A percentile compares a stretch with the other conserved stretches of the same genome.
Evolutionary conservation across 2,797 vertebrate genomes (phyloP).

Genomic region (Scleropages formosus): DNA sequence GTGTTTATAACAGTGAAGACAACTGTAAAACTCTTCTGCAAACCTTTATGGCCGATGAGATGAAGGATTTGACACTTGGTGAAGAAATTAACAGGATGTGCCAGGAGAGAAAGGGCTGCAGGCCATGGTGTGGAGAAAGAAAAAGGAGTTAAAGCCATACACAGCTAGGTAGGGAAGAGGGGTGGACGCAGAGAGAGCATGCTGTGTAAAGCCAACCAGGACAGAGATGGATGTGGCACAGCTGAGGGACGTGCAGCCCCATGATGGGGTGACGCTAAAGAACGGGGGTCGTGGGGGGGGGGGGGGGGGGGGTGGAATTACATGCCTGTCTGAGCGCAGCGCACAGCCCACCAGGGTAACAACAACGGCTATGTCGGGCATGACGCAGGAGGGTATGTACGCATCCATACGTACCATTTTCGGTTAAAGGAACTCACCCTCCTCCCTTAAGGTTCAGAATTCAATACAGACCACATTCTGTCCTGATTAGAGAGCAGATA

Average conservation of each 20-base stretch:
- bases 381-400: no score
- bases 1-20: no score
- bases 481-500: neutral
- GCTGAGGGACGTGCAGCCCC: slow-evolving; percentile 10
- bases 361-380: neutral
- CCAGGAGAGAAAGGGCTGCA: neutral
- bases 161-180: neutral
- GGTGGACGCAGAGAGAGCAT: neutral
- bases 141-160: neutral
- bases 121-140: neutral
- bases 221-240: slow-evolving; percentile 30
- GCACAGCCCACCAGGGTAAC: neutral
- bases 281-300: neutral
- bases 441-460: neutral
- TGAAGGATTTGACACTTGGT: neutral
- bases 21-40: no score
- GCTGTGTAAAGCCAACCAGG: neutral
- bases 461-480: no score
- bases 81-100: no score
- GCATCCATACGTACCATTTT: no score
- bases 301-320: slow-evolving; percentile 31
- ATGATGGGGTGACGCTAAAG: neutral
- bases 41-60: neutral
- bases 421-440: neutral
- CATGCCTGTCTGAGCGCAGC: slow-evolving; percentile 18